A percentile compares a stretch with the other conserved stretches of the same genome.
Evolutionary conservation across 2,888 invertebrate species (phyloP).

Genomic region (Morpho helenor): DNA sequence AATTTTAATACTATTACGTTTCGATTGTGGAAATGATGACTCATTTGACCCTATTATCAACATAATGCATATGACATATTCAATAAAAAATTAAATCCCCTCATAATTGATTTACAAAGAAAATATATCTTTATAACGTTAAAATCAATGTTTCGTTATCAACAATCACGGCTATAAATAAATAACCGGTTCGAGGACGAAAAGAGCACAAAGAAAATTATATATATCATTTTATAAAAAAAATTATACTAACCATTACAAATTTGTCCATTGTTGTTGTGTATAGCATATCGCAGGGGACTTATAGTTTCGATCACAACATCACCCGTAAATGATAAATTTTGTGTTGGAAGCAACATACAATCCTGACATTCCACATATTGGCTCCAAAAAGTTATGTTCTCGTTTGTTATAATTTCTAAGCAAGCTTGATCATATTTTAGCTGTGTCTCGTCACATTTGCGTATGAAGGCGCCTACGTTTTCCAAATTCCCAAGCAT

Average conservation of each 20-base stretch:
- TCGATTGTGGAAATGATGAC: slow-evolving; percentile 16
- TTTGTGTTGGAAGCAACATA: slow-evolving; percentile 41
- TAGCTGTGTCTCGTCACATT: slow-evolving; percentile 53
- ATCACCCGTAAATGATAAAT: slow-evolving; percentile 36
- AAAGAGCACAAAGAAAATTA: not conserved
- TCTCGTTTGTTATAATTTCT: slow-evolving; percentile 49
- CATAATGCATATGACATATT: not conserved
- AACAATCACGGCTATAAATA: not conserved
- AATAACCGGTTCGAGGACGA: slow-evolving; percentile 14
- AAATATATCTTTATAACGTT: no score
- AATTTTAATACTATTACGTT: slow-evolving; percentile 7
- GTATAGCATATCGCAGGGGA: slow-evolving; percentile 52
- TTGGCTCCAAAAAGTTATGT: slow-evolving; percentile 61
- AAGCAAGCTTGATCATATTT: slow-evolving; percentile 69
- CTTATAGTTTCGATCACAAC: slow-evolving; percentile 53
- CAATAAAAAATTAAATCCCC: no score
- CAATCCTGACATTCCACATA: slow-evolving; percentile 70
- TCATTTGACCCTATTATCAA: slow-evolving; percentile 25
- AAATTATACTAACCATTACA: slow-evolving; percentile 51
- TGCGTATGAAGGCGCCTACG: slow-evolving; percentile 55
- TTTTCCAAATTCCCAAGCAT: slow-evolving; percentile 64
- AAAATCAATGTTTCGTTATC: no score
- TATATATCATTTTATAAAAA: slow-evolving; percentile 1
- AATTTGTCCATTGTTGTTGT: slow-evolving; percentile 43
- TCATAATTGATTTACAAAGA: no score